These are phyloP conservation scores for Apostichopus japonicus DNA, from an alignment of 35 echinoderm and acorn worm genomes.

Conservation along the genomic window DNA sequence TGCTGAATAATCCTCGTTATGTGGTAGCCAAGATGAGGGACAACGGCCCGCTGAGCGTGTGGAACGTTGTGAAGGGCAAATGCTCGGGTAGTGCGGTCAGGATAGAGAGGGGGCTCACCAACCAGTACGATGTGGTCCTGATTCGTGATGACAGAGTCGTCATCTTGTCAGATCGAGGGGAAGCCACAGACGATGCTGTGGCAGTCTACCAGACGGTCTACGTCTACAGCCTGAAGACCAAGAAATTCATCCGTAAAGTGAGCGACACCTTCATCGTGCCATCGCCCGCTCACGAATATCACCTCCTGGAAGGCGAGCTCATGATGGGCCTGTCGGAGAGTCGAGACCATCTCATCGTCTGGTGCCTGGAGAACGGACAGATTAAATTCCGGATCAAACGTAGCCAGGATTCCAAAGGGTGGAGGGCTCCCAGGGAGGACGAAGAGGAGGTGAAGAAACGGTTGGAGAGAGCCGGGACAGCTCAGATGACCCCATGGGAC, in stretches of 20 bases:
- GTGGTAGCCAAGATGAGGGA: slow-evolving; percentile 88
- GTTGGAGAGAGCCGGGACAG: slow-evolving; percentile 66
- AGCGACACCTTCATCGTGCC: slow-evolving; percentile 90
- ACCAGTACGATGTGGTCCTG: slow-evolving; percentile 81
- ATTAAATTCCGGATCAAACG: slow-evolving; percentile 93
- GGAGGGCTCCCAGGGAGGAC: slow-evolving; percentile 60
- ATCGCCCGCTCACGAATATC: slow-evolving; percentile 89
- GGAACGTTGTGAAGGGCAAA: slow-evolving; percentile 97
- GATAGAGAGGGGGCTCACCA: slow-evolving; percentile 82
- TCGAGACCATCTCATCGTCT: slow-evolving; percentile 89
- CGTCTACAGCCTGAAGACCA: slow-evolving; percentile 86
- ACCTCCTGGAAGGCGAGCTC: slow-evolving; percentile 81
- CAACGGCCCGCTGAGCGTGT: slow-evolving; percentile 90
- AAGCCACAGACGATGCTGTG: slow-evolving; percentile 71
- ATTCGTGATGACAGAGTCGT: slow-evolving; percentile 79
- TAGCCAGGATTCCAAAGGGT: slow-evolving; percentile 72
- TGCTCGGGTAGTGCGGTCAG: slow-evolving; percentile 81
- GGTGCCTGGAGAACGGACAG: slow-evolving; percentile 87
- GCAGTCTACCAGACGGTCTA: slow-evolving; percentile 90
- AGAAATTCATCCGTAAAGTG: slow-evolving; percentile 93
- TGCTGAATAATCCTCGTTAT: slow-evolving; percentile 91
- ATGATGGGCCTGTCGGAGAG: slow-evolving; percentile 92
- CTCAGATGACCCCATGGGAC: slow-evolving; percentile 94
- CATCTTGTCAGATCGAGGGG: slow-evolving; percentile 79
- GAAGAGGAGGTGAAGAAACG: slow-evolving; percentile 67